Evolutionary conservation across 2,888 invertebrate genomes (phyloP), one percentile per base, ranked within the genome.

Genomic region (Oegoconia quadripuncta): DNA sequence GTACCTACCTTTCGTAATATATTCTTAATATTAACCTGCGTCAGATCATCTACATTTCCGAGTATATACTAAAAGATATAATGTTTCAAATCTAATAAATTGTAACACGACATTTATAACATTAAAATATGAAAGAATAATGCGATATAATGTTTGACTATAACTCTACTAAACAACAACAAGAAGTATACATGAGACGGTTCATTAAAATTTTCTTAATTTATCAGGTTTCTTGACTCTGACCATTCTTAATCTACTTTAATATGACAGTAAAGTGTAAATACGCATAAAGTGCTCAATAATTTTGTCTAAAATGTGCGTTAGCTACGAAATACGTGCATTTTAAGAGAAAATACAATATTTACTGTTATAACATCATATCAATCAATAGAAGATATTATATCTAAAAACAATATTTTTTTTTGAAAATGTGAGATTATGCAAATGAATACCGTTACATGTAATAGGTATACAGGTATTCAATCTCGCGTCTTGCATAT

Each of bases 141-240:
- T 48, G 25, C 45, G 33, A 40, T 34, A 46, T 46, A 22, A 43
- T 42, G 46, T 33, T 40, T n/a, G n/a, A 48, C 37, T 32, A 22
- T n/a, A 32, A 22, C 17, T 3, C 11, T 8, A 13, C 30, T 30
- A 30, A 30, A 27, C 14, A 27, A 6, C 13, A 13, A 8, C 8
- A 11, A 33, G n/a, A 16, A 17, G 9, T 17, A 47, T 41, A 45
- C 42, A 49, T 48, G 47, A 59, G 52, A 67, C 49, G 48, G 58
- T 53, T 54, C 47, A 38, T 36, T 44, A 31, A 45, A 37, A 31
- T 31, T 22, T 25, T 13, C 59, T 69, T 74, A 74, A 64, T 46
- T 68, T 70, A 67, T 77, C 79, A 82, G 83, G 81, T 82, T 78
- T 48, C 51, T 62, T 37, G 83, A 83, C 82, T 84, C 80, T 69